Base-by-base conservation (phyloP, 1,140 invertebrate genomes). In the Drosophila cardini region DNA sequence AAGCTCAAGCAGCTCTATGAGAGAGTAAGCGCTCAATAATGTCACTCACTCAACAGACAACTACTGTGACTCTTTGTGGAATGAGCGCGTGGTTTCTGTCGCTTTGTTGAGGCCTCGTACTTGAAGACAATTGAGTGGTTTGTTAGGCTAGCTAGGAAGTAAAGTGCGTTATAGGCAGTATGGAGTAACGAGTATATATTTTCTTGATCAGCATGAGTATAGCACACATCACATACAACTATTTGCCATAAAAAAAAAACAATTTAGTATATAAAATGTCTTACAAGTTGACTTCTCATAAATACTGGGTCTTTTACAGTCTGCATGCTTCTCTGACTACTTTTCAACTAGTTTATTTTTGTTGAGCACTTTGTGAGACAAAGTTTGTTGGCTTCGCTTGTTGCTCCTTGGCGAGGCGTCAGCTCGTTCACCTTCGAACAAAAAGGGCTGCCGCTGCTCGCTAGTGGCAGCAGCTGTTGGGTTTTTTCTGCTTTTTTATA, bases 361-460 rank as follows among this genome's bases (percentile, higher is more conserved):
- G 43, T 1, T 46, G 26, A n/a, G 46, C 13, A 46, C 64, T 46
- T 40, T 61, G 45, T 58, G 45, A 46, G 52, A 26, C 62, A 77
- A 56, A 85, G 81, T 86, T 87, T 87, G 76, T 83, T 86, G 79
- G 76, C 83, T 86, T 82, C 79, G 75, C 67, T 87, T 53, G 63
- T 43, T 72, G 63, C 63, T 74, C 46, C 79, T 85, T 82, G 65
- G 58, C 53, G 38, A 38, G 43, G 69, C 45, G 40, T 34, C 56
- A 78, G 75, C 80, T 76, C 36, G 84, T 80, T 86, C 83, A 87
- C 83, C 83, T 86, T 86, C 83, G 74, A 61, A 61, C 42, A 62
- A 57, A 60, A 70, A 50, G 72, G 57, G 52, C 62, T 62, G 21
- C 32, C 18, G 70, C 16, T 26, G 52, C 32, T 10, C 21, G 21